A percentile compares a stretch with the other conserved stretches of the same genome.
Evolutionary conservation across 2,888 invertebrate species (phyloP).

Genomic region (Tolmerus cingulatus): DNA sequence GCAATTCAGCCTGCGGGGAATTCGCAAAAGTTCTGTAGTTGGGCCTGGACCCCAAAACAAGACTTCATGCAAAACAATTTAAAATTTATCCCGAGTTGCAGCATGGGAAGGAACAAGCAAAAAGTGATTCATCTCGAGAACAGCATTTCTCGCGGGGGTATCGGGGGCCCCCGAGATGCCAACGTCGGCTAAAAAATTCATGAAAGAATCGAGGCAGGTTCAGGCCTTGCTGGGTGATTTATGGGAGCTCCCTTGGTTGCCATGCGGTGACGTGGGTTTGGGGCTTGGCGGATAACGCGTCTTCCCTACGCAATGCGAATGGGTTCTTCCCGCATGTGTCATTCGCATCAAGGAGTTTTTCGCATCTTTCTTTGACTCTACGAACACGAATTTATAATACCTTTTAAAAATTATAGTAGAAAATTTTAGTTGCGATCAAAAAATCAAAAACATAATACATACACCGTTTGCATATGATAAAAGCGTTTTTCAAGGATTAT

Average conservation of each 20-base stretch:
- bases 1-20: not conserved
- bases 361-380: not conserved
- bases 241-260: not conserved
- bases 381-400: not conserved
- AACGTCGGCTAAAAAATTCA: not conserved
- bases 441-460: too few species aligned
- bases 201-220: not conserved
- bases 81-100: not conserved
- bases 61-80: not conserved
- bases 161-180: not conserved
- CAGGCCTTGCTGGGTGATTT: not conserved
- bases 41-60: not conserved
- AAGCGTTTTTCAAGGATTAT: too few species aligned
- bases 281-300: not conserved
- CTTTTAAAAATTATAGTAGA: not conserved
- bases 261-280: not conserved
- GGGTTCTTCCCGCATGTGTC: not conserved
- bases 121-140: not conserved
- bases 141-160: not conserved
- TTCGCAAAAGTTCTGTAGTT: not conserved
- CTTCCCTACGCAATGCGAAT: not conserved
- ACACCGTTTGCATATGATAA: too few species aligned
- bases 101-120: not conserved
- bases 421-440: not conserved
- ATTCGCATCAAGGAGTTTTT: not conserved